A percentile compares a stretch with the other conserved stretches of the same genome.
phyloP scores from a whole-genome alignment of 2,888 invertebrate species.

The Lypha dubia region DNA sequence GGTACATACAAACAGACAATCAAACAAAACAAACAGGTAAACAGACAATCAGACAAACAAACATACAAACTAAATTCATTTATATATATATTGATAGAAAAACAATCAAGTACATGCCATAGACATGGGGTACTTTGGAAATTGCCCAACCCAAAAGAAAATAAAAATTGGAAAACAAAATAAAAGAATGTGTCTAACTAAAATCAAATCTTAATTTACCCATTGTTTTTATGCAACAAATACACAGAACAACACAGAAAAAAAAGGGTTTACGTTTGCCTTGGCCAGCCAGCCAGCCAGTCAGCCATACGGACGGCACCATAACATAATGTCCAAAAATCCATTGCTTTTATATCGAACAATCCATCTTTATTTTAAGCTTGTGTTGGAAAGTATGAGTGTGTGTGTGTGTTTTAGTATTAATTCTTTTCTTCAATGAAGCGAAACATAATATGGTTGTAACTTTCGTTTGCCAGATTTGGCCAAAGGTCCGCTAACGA shows the following conservation, averaged over 20 bases:
- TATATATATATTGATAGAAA: too few species aligned
- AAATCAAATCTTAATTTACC: constrained; percentile 52
- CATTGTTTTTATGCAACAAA: constrained; percentile 54
- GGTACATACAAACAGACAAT: too few species aligned
- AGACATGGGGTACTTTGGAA: constrained; percentile 56
- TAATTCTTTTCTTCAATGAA: constrained; percentile 59
- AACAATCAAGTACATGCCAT: constrained; percentile 30
- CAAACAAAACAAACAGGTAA: too few species aligned
- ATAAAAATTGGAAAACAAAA: constrained; percentile 52
- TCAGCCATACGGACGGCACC: constrained; percentile 20
- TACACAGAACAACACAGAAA: background rate
- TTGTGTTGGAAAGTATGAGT: constrained; percentile 12
- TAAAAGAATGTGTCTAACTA: constrained; percentile 23
- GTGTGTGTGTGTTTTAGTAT: background rate
- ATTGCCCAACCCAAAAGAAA: constrained; percentile 69
- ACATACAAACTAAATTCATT: too few species aligned
- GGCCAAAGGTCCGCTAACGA: constrained; percentile 58
- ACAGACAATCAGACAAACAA: too few species aligned
- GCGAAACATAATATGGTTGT: constrained; percentile 32
- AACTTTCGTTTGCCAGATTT: constrained; percentile 69
- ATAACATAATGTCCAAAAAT: constrained; percentile 28
- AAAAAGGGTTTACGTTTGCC: constrained; percentile 56
- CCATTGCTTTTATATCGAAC: constrained; percentile 12
- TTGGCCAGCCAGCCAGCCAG: too few species aligned
- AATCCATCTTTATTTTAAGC: constrained; percentile 13